Conservation (phyloP, 2,888 invertebrate species). For the Lepidonotus clava region DNA sequence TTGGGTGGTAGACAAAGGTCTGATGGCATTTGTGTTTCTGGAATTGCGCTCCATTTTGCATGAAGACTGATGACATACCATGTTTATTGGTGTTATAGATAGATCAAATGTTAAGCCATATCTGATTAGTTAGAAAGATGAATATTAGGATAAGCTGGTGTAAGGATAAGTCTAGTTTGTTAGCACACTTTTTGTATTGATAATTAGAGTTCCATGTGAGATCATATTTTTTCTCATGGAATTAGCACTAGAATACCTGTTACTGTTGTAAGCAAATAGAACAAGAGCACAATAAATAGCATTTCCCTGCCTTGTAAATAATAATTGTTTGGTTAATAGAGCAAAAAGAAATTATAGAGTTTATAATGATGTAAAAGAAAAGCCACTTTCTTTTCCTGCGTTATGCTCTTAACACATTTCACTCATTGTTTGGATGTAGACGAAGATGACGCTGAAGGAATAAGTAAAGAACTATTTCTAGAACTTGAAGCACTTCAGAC, state of each 20-base stretch:
- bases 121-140: no score
- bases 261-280: neutral
- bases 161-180: no score
- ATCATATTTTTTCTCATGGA: neutral
- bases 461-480: constrained; percentile 25
- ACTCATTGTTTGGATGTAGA: neutral
- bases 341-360: neutral
- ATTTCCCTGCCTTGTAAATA: no score
- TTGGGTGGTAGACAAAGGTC: neutral
- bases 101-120: no score
- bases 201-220: no score
- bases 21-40: neutral
- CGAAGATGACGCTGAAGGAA: neutral
- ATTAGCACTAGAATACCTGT: neutral
- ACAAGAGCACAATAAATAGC: no score
- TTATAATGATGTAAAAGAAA: neutral
- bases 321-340: neutral
- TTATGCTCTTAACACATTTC: neutral
- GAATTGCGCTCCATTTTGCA: neutral
- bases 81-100: neutral
- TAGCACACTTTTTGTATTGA: no score
- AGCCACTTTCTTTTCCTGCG: neutral
- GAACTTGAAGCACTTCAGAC: constrained; percentile 5
- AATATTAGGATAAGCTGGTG: no score
- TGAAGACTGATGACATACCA: neutral